phyloP scores from a whole-genome alignment of 2,888 invertebrate species.

The Cryptocephalus primarius region DNA sequence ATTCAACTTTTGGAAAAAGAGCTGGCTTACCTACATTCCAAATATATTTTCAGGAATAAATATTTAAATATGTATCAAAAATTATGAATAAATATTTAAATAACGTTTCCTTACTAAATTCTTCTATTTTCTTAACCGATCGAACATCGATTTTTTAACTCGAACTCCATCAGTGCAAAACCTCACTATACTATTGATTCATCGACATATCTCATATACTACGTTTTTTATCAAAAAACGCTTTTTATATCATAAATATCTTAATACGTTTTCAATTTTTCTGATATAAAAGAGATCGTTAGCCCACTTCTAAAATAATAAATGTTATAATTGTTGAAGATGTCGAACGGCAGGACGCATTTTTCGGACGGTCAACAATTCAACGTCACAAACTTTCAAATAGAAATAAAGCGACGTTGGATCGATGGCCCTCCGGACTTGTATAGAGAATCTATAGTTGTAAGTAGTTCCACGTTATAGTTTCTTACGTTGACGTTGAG shows the following conservation, averaged over 20 bases:
- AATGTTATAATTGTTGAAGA: conserved; percentile 28
- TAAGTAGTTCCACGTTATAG: conserved; percentile 23
- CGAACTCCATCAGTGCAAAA: conserved; percentile 2
- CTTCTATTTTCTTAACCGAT: too few species aligned
- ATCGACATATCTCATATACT: conserved; percentile 30
- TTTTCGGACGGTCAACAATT: not conserved
- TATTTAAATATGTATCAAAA: too few species aligned
- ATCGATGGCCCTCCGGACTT: conserved; percentile 1
- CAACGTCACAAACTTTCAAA: too few species aligned
- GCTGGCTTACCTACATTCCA: too few species aligned
- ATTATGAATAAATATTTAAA: too few species aligned
- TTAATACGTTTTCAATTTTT: conserved; percentile 22
- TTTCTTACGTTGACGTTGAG: conserved; percentile 24
- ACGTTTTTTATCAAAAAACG: conserved; percentile 19
- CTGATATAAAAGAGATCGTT: conserved; percentile 20
- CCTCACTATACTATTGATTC: conserved; percentile 16
- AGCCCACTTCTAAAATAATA: conserved; percentile 15
- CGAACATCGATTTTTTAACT: too few species aligned
- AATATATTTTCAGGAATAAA: too few species aligned
- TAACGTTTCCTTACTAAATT: too few species aligned
- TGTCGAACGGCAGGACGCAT: not conserved
- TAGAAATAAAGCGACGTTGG: too few species aligned
- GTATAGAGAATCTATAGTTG: conserved; percentile 14
- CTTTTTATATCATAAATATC: conserved; percentile 28
- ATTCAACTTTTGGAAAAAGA: too few species aligned